Conservation (phyloP, 2,888 invertebrate species). For the Ceriagrion tenellum region DNA sequence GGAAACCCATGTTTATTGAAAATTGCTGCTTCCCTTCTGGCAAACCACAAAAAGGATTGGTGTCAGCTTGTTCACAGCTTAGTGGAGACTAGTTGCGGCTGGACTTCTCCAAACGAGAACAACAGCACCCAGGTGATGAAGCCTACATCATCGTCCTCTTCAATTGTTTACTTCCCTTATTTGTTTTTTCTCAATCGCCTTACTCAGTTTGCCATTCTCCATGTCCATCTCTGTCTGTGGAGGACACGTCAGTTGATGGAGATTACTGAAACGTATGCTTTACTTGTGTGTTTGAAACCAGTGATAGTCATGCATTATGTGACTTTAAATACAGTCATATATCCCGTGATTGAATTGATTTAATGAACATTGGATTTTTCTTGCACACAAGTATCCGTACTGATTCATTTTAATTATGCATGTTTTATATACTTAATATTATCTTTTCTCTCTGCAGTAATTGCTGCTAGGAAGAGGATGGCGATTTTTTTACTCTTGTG, state of each 20-base stretch:
- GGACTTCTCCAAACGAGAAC: constrained; percentile 81
- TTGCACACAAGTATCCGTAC: constrained; percentile 60
- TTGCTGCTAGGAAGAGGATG: constrained; percentile 53
- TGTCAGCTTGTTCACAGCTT: constrained; percentile 92
- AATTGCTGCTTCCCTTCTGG: constrained; percentile 71
- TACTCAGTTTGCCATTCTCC: constrained; percentile 35
- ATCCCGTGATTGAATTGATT: constrained; percentile 28
- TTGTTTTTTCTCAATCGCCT: constrained; percentile 65
- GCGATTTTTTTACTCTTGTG: constrained; percentile 49
- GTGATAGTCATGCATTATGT: constrained; percentile 37
- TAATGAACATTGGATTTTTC: constrained; percentile 45
- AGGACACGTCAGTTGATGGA: constrained; percentile 39
- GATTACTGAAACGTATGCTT: constrained; percentile 32
- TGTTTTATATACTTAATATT: constrained; percentile 63
- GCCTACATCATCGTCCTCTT: constrained; percentile 72
- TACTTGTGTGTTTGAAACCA: constrained; percentile 53
- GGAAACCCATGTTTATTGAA: constrained; percentile 54
- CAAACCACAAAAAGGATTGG: constrained; percentile 84
- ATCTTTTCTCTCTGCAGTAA: constrained; percentile 66
- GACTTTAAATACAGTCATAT: constrained; percentile 44
- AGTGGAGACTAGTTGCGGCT: constrained; percentile 88
- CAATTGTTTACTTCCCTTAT: constrained; percentile 68
- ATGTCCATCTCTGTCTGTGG: constrained; percentile 55
- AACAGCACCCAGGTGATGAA: constrained; percentile 85
- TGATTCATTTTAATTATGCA: constrained; percentile 53